These are phyloP conservation scores for Ophioninae sp. DNA, from an alignment of 2,888 invertebrate species.

Conservation along the genomic window DNA sequence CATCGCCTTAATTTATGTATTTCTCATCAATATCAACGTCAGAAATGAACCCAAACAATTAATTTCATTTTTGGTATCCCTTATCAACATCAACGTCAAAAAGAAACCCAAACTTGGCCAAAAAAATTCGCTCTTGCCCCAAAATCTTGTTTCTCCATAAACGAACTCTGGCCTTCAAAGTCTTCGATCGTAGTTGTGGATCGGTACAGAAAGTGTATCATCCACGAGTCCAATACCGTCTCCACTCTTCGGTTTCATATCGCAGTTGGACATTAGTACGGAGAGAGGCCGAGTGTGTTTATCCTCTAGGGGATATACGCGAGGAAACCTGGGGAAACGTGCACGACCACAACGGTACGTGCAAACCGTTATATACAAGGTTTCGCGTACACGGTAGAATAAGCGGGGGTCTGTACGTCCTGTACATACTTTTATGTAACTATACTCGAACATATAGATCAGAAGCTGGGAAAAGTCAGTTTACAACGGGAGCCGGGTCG, in stretches of 20 bases:
- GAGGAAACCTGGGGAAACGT: conserved; percentile 28
- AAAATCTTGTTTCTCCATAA: too few species aligned
- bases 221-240: neutral
- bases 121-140: conserved; percentile 1
- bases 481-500: neutral
- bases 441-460: conserved; percentile 5
- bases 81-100: too few species aligned
- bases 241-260: conserved; percentile 11
- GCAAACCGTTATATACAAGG: neutral
- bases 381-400: neutral
- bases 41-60: neutral
- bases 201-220: neutral
- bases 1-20: too few species aligned
- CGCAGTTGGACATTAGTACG: conserved; percentile 47
- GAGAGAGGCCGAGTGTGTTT: conserved; percentile 68
- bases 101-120: neutral
- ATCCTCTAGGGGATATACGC: conserved; percentile 69
- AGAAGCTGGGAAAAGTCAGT: neutral
- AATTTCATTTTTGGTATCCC: too few species aligned
- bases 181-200: conserved; percentile 9
- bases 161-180: conserved; percentile 6
- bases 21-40: too few species aligned
- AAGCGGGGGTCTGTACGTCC: neutral
- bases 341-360: conserved; percentile 20
- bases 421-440: neutral